phyloP scores from a whole-genome alignment of 2,888 invertebrate species.

The Ectemnius lituratus region DNA sequence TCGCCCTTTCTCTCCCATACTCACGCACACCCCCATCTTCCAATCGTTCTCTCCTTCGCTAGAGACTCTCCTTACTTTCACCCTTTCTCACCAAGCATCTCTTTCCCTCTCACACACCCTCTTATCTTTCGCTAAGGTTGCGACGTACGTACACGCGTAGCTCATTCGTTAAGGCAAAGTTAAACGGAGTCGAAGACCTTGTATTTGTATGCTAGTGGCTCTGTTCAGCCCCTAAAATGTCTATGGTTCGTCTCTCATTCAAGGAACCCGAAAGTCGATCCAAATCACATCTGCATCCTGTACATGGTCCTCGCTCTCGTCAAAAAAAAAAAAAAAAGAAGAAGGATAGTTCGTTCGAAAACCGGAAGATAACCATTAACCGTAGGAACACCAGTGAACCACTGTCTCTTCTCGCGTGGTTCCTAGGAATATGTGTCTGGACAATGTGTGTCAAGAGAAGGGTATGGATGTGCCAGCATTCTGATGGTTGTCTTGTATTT shows the following conservation, averaged over 20 bases:
- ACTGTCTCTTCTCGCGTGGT: constrained; percentile 1
- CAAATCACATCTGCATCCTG: neutral
- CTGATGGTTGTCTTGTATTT: neutral
- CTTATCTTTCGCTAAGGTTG: constrained; percentile 25
- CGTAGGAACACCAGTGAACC: constrained; percentile 42
- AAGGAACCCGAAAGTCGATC: neutral
- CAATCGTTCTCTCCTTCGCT: constrained; percentile 8
- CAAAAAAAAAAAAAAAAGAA: too few relatives aligned
- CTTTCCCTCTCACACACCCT: constrained; percentile 20
- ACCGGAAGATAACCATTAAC: constrained; percentile 45
- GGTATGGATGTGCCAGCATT: neutral
- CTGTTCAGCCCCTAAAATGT: neutral
- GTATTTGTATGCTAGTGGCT: constrained; percentile 11
- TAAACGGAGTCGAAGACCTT: constrained; percentile 26
- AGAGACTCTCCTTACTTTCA: neutral
- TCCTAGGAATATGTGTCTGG: neutral
- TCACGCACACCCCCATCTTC: constrained; percentile 19
- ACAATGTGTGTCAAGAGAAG: neutral
- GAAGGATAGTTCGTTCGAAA: constrained; percentile 42
- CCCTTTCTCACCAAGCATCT: constrained; percentile 5
- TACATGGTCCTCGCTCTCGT: constrained; percentile 28
- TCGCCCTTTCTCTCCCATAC: constrained; percentile 30
- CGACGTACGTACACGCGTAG: constrained; percentile 19
- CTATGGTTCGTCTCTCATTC: neutral
- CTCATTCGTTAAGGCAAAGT: constrained; percentile 54